These are phyloP conservation scores for Charanyca ferruginea DNA, from an alignment of 2,888 invertebrate species.

Conservation along the genomic window DNA sequence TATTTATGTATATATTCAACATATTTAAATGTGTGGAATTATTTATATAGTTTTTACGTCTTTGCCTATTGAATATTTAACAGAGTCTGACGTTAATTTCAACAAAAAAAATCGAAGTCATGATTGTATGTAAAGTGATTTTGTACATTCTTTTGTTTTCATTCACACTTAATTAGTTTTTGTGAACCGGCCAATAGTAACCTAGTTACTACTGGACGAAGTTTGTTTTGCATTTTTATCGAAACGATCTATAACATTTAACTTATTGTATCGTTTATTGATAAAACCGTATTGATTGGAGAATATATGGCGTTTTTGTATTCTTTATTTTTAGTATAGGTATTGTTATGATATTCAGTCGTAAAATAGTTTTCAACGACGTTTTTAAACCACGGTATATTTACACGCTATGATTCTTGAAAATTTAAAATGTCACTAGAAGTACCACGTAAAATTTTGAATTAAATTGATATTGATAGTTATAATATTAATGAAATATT, in stretches of 20 bases:
- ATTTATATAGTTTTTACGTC: constrained; percentile 47
- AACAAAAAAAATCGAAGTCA: constrained; percentile 57
- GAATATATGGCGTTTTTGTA: constrained; percentile 32
- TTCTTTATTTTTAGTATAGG: background rate
- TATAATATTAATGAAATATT: background rate
- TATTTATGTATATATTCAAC: constrained; percentile 35
- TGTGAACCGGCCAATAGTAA: background rate
- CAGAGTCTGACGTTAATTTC: constrained; percentile 47
- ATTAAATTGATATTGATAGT: background rate
- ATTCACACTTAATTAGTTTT: constrained; percentile 14
- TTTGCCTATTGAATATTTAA: constrained; percentile 53
- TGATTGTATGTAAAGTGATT: constrained; percentile 62
- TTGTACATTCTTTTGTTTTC: constrained; percentile 45
- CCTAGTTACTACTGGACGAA: background rate
- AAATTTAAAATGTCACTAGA: background rate
- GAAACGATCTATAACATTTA: constrained; percentile 10
- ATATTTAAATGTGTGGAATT: constrained; percentile 51
- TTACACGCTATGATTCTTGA: background rate
- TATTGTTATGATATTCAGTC: background rate
- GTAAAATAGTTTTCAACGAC: constrained; percentile 6
- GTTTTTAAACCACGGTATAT: background rate
- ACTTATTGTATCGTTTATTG: constrained; percentile 8
- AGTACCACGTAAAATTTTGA: background rate
- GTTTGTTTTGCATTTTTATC: constrained; percentile 20
- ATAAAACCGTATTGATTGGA: constrained; percentile 27